A percentile compares a stretch with the other conserved stretches of the same genome.
phyloP scores from a whole-genome alignment of 2,797 vertebrate genomes.

The Mus spretus region DNA sequence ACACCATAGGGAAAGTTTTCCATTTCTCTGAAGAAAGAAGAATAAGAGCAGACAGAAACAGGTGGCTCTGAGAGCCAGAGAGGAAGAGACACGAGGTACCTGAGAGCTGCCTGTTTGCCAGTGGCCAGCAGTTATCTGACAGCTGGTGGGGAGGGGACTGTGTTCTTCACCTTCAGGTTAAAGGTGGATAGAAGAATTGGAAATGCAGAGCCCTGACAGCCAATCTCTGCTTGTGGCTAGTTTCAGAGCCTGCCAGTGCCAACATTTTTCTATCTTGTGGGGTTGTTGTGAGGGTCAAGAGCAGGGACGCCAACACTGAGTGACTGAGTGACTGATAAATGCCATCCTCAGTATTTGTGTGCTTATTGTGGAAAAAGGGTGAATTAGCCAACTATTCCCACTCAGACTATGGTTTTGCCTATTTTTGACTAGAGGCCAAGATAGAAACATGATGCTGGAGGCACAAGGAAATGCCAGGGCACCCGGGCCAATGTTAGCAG shows the following conservation, averaged over 20 bases:
- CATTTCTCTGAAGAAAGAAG: neutral
- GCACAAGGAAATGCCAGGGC: neutral
- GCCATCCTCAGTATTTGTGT: neutral
- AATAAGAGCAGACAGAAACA: neutral
- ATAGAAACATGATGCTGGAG: neutral
- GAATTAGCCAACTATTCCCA: neutral
- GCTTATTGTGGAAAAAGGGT: neutral
- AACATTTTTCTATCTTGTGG: neutral
- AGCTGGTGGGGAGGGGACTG: neutral
- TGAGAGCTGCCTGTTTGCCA: neutral
- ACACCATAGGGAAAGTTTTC: neutral
- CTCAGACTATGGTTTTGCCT: neutral
- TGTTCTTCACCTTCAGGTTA: neutral
- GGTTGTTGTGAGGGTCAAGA: neutral
- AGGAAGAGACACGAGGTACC: neutral
- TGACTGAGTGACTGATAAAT: neutral
- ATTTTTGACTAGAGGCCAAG: neutral
- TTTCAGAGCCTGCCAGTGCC: neutral
- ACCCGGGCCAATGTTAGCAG: neutral
- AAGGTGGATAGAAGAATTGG: slow-evolving; percentile 7
- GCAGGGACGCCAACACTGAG: neutral
- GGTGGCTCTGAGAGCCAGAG: neutral
- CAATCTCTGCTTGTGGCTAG: neutral
- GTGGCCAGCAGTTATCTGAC: neutral
- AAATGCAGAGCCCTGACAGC: neutral